Evolutionary conservation across 35 echinoderm and acorn worm genomes (phyloP), one percentile per base, ranked within the genome.

Genomic region (Acanthaster planci): DNA sequence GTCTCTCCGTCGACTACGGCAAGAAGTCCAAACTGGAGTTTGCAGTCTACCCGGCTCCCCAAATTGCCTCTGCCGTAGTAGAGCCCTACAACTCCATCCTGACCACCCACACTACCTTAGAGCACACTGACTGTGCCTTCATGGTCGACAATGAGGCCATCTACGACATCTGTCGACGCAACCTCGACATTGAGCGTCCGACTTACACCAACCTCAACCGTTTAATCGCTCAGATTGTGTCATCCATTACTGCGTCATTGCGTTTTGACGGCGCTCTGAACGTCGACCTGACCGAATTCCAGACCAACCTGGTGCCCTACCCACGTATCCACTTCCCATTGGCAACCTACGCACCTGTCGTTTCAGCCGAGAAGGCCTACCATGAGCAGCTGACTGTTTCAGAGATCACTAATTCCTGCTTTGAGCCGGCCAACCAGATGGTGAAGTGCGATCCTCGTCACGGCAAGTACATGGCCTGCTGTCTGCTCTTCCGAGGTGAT

Each of bases 1-100:
- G n/a, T n/a, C n/a, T n/a, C n/a, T n/a, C n/a, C n/a, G n/a, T n/a
- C n/a, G n/a, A n/a, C n/a, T n/a, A n/a, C n/a, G n/a, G n/a, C n/a
- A n/a, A n/a, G n/a, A n/a, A n/a, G n/a, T n/a, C n/a, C 8, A 93
- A 93, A 37, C 83, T 93, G 19, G 86, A 89, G 17, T 93, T 93
- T 50, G 57, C 93, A 3, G 82, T 94, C n/a, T 94, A 94, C 53
- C 93, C 88, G 39, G 88, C 93, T 5, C 93, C 93, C 58, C 31
- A 80, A 21, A 42, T 80, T 17, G 36, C 78, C 22, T 42, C 78
- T 10, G 78, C 78, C 8, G 78, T 80, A 5, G 78, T 80, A 40
- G 78, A 80, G 78, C 78, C 78, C 22, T 80, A 80, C 78, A 80
- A 80, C 39, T 38, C 31, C 54, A 76, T 93, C 9, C 77, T 93